Evolutionary conservation across 2,888 invertebrate species (phyloP).

Genomic region (Phlogophora meticulosa): DNA sequence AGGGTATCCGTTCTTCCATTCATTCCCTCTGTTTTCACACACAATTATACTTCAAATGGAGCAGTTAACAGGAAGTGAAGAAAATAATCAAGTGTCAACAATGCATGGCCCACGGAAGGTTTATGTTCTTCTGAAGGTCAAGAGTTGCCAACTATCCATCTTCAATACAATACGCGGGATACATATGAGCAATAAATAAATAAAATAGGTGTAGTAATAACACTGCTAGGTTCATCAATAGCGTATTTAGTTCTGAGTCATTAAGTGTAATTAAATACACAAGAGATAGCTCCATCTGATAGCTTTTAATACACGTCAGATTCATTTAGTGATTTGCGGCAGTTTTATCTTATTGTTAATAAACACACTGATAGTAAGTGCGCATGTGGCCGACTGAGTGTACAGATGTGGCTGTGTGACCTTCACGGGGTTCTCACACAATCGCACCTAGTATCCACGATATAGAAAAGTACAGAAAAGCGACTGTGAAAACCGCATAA

Average conservation of each 20-base stretch:
- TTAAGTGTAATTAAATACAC: not conserved
- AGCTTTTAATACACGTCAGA: not conserved
- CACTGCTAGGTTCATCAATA: not conserved
- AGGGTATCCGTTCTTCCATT: too few relatives aligned
- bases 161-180: not conserved
- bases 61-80: too few relatives aligned
- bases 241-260: conserved; percentile 3
- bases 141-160: too few relatives aligned
- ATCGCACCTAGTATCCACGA: not conserved
- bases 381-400: not conserved
- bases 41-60: too few relatives aligned
- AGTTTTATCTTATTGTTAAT: not conserved
- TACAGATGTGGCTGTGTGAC: not conserved
- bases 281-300: not conserved
- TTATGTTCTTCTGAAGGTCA: too few relatives aligned
- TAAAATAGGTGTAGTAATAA: not conserved
- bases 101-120: too few relatives aligned
- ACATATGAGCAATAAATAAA: not conserved
- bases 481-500: not conserved
- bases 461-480: not conserved
- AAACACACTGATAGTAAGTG: not conserved
- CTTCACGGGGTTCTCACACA: conserved; percentile 13
- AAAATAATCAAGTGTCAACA: too few relatives aligned
- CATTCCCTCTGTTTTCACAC: too few relatives aligned
- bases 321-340: conserved; percentile 9